phyloP scores from a whole-genome alignment of 2,113 vertebrate species.

The Perca schrenkii region DNA sequence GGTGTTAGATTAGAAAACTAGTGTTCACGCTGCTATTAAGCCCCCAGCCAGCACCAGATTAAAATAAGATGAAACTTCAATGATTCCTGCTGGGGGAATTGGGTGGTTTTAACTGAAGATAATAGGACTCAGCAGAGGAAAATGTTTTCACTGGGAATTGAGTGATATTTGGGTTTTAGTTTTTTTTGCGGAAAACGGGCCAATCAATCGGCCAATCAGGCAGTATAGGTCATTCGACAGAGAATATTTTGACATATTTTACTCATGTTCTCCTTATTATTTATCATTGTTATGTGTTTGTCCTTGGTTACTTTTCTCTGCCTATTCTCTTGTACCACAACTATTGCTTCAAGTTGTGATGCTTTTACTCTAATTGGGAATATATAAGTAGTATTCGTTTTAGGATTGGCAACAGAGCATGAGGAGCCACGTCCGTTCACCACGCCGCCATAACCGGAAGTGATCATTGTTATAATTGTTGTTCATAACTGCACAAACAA shows the following conservation, averaged over 20 bases:
- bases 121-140: constrained; percentile 1
- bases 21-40: not conserved
- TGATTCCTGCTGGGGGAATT: not conserved
- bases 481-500: too few relatives aligned
- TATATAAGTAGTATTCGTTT: too few relatives aligned
- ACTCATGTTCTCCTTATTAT: not conserved
- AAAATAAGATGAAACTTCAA: constrained; percentile 32
- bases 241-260: not conserved
- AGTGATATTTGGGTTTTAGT: not conserved
- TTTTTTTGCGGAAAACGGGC: not conserved
- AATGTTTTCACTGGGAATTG: not conserved
- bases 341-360: too few relatives aligned
- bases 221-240: constrained; percentile 6
- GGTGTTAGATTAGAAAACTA: constrained; percentile 2
- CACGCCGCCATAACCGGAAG: too few relatives aligned
- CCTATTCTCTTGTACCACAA: too few relatives aligned
- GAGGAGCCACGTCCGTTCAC: too few relatives aligned
- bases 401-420: too few relatives aligned
- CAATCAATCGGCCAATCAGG: not conserved
- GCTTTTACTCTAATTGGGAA: too few relatives aligned
- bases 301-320: too few relatives aligned
- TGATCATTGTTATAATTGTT: too few relatives aligned
- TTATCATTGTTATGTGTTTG: too few relatives aligned
- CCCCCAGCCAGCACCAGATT: constrained; percentile 20
- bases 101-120: constrained; percentile 6